Conservation (phyloP, 2,113 vertebrate genomes). For the Crotalus tigris region DNA sequence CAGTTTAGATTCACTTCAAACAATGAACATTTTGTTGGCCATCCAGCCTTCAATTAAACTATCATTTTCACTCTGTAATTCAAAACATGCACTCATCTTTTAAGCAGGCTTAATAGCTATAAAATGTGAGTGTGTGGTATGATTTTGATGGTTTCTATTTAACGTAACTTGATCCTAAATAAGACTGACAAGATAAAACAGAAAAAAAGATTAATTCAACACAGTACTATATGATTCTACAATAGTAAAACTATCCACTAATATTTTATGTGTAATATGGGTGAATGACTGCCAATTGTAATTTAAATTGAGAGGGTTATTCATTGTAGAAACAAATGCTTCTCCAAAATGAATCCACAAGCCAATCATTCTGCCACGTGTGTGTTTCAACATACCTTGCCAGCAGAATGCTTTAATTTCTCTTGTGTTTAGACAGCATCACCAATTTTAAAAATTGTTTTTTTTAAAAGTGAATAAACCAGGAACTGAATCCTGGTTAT, state of each 20-base stretch:
- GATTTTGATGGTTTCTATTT: slow-evolving; percentile 29
- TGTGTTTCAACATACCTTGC: slow-evolving; percentile 50
- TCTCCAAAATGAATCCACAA: slow-evolving; percentile 39
- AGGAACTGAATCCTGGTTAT: background rate
- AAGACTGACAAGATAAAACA: slow-evolving; percentile 48
- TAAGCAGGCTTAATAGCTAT: slow-evolving; percentile 24
- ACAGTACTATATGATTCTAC: slow-evolving; percentile 37
- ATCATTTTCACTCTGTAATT: slow-evolving; percentile 34
- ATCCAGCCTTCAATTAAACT: slow-evolving; percentile 38
- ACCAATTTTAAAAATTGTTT: slow-evolving; percentile 36
- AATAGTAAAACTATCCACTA: slow-evolving; percentile 11
- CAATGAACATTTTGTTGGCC: slow-evolving; percentile 25
- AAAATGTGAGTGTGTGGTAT: background rate
- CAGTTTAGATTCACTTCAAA: slow-evolving; percentile 37
- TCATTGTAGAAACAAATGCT: slow-evolving; percentile 45
- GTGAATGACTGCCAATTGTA: slow-evolving; percentile 25
- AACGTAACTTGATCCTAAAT: slow-evolving; percentile 31
- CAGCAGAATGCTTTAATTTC: slow-evolving; percentile 54
- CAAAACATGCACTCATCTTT: slow-evolving; percentile 21
- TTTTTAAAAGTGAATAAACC: slow-evolving; percentile 19
- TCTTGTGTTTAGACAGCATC: slow-evolving; percentile 4
- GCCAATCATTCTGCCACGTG: slow-evolving; percentile 35
- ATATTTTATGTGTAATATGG: slow-evolving; percentile 22
- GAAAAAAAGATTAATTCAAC: slow-evolving; percentile 41
- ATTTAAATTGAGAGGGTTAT: slow-evolving; percentile 36